Evolutionary conservation across 2,797 vertebrate genomes (phyloP).

Genomic region (Xerus rutilus): DNA sequence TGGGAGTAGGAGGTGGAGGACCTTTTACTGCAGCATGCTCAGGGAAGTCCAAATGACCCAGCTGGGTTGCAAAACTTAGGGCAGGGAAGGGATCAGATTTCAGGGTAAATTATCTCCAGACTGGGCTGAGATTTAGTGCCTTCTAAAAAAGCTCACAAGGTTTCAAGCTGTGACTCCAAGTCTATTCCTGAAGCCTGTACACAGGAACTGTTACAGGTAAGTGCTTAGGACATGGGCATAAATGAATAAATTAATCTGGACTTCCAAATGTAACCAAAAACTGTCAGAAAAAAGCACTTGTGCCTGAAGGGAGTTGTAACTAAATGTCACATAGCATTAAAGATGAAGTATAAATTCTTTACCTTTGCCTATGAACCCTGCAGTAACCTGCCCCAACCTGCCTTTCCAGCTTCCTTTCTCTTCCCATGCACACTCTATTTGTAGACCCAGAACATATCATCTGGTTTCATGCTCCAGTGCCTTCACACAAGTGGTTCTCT

Average conservation of each 20-base stretch:
- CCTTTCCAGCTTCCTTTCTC: constrained; percentile 25
- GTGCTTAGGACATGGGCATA: neutral
- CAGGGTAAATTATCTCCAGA: constrained; percentile 30
- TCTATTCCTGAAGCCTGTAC: neutral
- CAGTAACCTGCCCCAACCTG: neutral
- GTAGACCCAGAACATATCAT: neutral
- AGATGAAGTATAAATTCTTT: neutral
- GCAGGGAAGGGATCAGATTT: neutral
- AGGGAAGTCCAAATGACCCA: neutral
- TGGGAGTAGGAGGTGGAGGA: no score
- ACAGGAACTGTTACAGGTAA: neutral
- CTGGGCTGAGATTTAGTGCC: constrained; percentile 6
- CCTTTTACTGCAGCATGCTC: neutral
- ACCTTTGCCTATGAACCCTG: neutral
- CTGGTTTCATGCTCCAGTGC: neutral
- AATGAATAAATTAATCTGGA: constrained; percentile 27
- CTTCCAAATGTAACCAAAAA: constrained; percentile 43
- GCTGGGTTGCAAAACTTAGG: neutral
- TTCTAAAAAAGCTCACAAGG: constrained; percentile 27
- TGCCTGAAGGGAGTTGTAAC: neutral
- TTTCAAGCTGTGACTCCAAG: neutral
- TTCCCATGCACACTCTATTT: neutral
- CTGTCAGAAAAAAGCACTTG: neutral
- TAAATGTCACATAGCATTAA: neutral
- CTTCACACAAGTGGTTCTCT: constrained; percentile 4